Base-by-base conservation (phyloP, 2,113 vertebrate species). In the Indicator indicator region DNA sequence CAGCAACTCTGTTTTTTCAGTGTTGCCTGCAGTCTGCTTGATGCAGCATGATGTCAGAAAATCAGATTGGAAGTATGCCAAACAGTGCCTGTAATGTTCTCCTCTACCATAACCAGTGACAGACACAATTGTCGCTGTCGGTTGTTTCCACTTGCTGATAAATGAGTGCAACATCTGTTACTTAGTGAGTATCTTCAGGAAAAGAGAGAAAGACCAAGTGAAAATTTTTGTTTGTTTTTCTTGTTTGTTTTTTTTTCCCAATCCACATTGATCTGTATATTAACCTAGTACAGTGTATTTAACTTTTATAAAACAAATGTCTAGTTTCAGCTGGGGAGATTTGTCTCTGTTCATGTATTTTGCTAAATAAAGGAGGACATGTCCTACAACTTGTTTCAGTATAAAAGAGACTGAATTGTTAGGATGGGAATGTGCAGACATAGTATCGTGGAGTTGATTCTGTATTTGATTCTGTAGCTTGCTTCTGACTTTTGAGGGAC, bases 1-100 rank as follows among this genome's bases (percentile, higher is more conserved):
- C 12, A 76, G 0, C 19, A 87, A 11, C 24, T 74, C 60, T 83
- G 69, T 3, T 81, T 62, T 86, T 83, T 83, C 6, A 73, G n/a
- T 32, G 5, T 76, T 91, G 60, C 55, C 64, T 79, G 50, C 84
- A 89, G 85, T 46, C 46, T 93, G 64, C 46, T 83, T 0, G 7
- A 4, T 94, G 85, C 79, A 88, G 86, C 72, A 59, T 91, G 96
- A 83, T 90, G 72, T 94, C 95, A 91, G 65, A 93, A 71, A 86
- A 91, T 95, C 72, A 78, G 76, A 83, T 90, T 94, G 88, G 86
- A 96, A 93, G 32, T 60, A 23, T 40, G 94, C 87, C 94, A 96
- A 77, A 70, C 18, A 64, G 62, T 0, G 8, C 38, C 72, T 83
- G 33, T 94, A 78, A 91, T 54, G 72, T 89, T 72, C 56, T 93